These are phyloP conservation scores for Melolontha melolontha DNA, from an alignment of 2,888 invertebrate genomes.

Conservation along the genomic window DNA sequence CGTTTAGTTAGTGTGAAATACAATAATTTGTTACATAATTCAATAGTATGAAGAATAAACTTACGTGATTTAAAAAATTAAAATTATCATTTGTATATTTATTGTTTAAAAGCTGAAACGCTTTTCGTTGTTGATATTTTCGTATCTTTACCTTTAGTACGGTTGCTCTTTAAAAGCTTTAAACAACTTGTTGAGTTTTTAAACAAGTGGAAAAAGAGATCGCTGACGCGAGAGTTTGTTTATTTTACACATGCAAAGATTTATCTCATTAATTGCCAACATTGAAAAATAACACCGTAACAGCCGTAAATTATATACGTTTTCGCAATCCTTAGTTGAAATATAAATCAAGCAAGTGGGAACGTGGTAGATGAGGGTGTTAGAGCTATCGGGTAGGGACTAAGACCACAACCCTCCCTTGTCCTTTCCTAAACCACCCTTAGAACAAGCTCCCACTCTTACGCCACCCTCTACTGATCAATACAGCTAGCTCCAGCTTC, in stretches of 20 bases:
- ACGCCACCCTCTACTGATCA: conserved; percentile 62
- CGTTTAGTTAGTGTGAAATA: no score
- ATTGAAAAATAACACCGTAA: conserved; percentile 41
- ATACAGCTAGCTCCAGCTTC: conserved; percentile 66
- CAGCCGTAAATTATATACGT: conserved; percentile 37
- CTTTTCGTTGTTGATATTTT: not conserved
- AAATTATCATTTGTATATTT: no score
- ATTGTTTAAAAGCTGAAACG: no score
- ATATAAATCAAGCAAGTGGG: conserved; percentile 52
- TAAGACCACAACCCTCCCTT: conserved; percentile 66
- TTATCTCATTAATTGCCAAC: conserved; percentile 43
- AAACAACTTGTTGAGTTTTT: conserved; percentile 45
- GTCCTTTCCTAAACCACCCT: conserved; percentile 65
- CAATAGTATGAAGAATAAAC: no score
- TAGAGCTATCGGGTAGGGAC: conserved; percentile 61
- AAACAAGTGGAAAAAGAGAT: conserved; percentile 41
- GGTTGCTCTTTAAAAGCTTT: conserved; percentile 33
- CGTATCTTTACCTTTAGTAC: not conserved
- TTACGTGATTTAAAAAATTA: no score
- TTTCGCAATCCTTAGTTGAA: conserved; percentile 45
- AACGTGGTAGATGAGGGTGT: conserved; percentile 59
- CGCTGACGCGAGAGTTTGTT: conserved; percentile 34
- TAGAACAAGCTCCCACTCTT: conserved; percentile 58
- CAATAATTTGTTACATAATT: no score
- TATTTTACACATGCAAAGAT: conserved; percentile 40